Evolutionary conservation across 92 coral and sea anemone species (phyloP).

Genomic region (Diadumene lineata): DNA sequence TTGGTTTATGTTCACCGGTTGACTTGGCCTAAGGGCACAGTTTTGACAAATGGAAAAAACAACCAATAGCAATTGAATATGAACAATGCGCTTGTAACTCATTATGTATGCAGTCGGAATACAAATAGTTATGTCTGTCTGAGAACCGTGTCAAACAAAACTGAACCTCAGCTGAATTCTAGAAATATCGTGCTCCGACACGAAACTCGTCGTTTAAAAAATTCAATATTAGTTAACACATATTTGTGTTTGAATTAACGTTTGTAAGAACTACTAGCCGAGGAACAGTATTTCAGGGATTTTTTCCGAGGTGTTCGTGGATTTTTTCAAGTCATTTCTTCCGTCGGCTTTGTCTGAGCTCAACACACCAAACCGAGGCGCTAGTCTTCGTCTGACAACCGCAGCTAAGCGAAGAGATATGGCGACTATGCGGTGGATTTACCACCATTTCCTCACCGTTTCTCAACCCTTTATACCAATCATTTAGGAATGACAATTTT

Average conservation of each 20-base stretch:
- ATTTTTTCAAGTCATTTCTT: conserved; percentile 21
- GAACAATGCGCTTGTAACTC: conserved; percentile 25
- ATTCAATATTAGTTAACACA: conserved; percentile 3
- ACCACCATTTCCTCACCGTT: conserved; percentile 25
- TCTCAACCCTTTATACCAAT: conserved; percentile 6
- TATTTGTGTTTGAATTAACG: not conserved
- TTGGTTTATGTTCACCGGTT: conserved; percentile 24
- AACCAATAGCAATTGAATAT: conserved; percentile 10
- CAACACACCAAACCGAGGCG: conserved; percentile 45
- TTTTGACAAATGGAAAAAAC: conserved; percentile 1
- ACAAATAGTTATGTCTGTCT: conserved; percentile 36
- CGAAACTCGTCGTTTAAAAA: conserved; percentile 4
- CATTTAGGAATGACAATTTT: conserved; percentile 32
- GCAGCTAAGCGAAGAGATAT: conserved; percentile 21
- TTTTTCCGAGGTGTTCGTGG: conserved; percentile 24
- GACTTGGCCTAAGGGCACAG: conserved; percentile 24
- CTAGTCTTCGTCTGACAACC: conserved; percentile 39
- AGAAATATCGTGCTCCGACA: conserved; percentile 10
- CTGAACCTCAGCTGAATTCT: conserved; percentile 2
- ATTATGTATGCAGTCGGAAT: conserved; percentile 38
- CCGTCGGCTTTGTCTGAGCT: conserved; percentile 41
- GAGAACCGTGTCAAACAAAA: conserved; percentile 2
- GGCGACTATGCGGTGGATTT: conserved; percentile 10
- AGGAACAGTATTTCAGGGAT: not conserved
- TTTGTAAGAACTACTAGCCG: conserved; percentile 6